phyloP scores from a whole-genome alignment of 1,140 invertebrate genomes.

The Aradophagus sp. region DNA sequence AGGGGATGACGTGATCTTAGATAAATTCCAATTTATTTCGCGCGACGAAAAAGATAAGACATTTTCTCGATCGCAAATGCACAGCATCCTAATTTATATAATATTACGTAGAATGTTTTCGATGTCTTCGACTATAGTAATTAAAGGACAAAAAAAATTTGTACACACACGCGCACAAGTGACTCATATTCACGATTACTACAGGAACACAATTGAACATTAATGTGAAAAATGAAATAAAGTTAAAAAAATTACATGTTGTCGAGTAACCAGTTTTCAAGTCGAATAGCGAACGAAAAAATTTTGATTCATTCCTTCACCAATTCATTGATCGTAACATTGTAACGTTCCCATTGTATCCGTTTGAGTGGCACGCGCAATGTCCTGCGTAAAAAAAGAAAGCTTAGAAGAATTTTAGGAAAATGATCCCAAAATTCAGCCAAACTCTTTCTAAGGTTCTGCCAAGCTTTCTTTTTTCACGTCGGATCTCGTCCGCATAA shows the following conservation, averaged over 20 bases:
- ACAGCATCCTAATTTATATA: conserved; percentile 70
- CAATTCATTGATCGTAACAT: conserved; percentile 72
- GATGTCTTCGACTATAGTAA: conserved; percentile 75
- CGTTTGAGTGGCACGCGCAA: conserved; percentile 69
- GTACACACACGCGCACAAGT: conserved; percentile 73
- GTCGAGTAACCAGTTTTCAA: conserved; percentile 73
- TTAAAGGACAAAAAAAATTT: conserved; percentile 67
- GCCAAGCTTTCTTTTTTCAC: no score
- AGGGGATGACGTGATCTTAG: no score
- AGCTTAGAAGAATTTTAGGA: no score
- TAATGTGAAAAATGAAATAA: conserved; percentile 64
- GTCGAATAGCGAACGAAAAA: conserved; percentile 70
- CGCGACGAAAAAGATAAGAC: conserved; percentile 36
- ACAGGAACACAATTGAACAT: conserved; percentile 67
- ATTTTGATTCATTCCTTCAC: conserved; percentile 70
- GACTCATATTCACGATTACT: conserved; percentile 67
- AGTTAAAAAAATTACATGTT: conserved; percentile 71
- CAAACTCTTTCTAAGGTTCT: no score
- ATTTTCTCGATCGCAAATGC: conserved; percentile 64
- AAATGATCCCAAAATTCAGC: no score
- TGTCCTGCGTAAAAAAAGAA: no score
- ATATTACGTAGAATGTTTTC: conserved; percentile 74
- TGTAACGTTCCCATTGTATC: conserved; percentile 73
- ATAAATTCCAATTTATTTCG: no score
- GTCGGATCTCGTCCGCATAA: conserved; percentile 69